Conservation (phyloP, 1,140 invertebrate species). For the Zophobas atratus region DNA sequence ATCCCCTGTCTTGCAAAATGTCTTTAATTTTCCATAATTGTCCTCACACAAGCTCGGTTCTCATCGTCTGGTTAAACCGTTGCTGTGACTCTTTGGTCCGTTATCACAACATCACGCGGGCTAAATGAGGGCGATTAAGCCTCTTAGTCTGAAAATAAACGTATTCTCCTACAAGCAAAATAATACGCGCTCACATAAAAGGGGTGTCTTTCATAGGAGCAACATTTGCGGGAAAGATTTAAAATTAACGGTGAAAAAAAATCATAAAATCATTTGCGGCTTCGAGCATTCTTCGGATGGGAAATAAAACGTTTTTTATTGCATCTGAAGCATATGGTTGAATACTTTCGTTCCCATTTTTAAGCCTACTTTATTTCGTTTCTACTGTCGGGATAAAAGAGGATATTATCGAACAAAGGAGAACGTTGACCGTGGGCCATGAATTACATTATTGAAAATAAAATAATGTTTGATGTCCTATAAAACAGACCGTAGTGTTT, state of each 20-base stretch:
- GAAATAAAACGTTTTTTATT: conserved; percentile 34
- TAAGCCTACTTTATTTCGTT: conserved; percentile 39
- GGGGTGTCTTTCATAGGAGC: neutral
- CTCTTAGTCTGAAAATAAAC: conserved; percentile 16
- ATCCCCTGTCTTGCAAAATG: neutral
- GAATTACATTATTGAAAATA: conserved; percentile 39
- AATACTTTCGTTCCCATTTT: conserved; percentile 18
- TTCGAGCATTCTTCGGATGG: conserved; percentile 5
- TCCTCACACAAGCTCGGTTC: neutral
- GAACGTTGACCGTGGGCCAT: conserved; percentile 19
- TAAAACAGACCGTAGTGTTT: conserved; percentile 4
- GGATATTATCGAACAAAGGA: conserved; percentile 23
- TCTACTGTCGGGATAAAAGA: conserved; percentile 15
- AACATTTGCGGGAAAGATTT: neutral
- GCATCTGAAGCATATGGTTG: conserved; percentile 15
- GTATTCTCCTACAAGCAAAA: conserved; percentile 12
- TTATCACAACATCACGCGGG: conserved; percentile 12
- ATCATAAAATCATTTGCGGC: conserved; percentile 22
- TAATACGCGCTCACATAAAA: conserved; percentile 2
- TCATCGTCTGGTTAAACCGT: neutral
- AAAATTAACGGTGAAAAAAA: conserved; percentile 24
- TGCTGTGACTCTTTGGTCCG: conserved; percentile 1
- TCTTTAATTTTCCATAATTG: conserved; percentile 3
- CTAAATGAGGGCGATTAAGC: conserved; percentile 14
- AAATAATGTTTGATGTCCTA: conserved; percentile 26